Base-by-base conservation (phyloP, 2,113 vertebrate species). In the Colistium nudipinnis region DNA sequence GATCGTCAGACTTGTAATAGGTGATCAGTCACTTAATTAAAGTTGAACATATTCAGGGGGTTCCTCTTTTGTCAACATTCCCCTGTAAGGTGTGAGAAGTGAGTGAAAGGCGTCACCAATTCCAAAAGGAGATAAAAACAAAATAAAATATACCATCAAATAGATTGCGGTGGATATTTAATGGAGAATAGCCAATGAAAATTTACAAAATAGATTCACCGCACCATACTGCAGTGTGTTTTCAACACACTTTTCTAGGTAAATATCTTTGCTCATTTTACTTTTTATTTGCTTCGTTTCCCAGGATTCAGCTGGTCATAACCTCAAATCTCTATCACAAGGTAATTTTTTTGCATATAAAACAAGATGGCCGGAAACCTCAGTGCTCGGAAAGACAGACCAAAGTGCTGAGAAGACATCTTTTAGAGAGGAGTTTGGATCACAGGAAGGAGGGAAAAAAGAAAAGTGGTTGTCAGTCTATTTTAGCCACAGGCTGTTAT, bases 401-500 rank as follows among this genome's bases (percentile, higher is more conserved):
- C 65, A 81, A 91, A 91, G 73, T 91, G 92, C 92, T 92, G 91
- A 93, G 82, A 62, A 70, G 84, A 88, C 86, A 78, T 89, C 52
- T 88, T 90, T 87, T 82, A 19, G 81, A 72, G 63, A 85, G 60
- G 70, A 78, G 76, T 80, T 85, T 85, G 82, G 81, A 86, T 89
- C 77, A 83, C 84, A 85, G 68, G 84, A 83, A 89, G 82, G 69
- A 82, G 75, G n/a, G 74, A 80, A 81, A 85, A 74, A 68, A 81
- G 47, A 65, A 75, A 65, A 82, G 77, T 71, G 57, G 44, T 71
- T 35, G 81, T 72, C 75, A 53, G 44, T 93, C 86, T 90, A 87
- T 90, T 91, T 93, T 88, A 63, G 63, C 87, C 51, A 25, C 64
- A 27, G 89, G 85, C 88, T 92, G 89, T 90, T 91, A 87, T 71